Conservation (phyloP, 2,797 vertebrate species). For the Protosalanx chinensis region DNA sequence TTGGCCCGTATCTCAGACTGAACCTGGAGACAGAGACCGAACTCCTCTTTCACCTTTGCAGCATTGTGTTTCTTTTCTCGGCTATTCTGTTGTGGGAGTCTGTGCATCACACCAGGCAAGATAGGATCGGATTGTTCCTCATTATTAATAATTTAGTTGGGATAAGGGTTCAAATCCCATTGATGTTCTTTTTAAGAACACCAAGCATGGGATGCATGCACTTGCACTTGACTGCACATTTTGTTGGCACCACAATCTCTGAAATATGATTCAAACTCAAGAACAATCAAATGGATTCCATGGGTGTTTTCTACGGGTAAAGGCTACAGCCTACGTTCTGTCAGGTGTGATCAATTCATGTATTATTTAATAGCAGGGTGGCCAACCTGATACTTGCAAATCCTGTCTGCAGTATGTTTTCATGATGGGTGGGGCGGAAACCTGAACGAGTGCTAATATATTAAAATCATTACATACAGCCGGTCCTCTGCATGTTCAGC, state of each 20-base stretch:
- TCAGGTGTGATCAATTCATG: too few relatives aligned
- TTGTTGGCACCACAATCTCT: not conserved
- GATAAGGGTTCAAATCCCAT: not conserved
- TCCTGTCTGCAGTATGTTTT: too few relatives aligned
- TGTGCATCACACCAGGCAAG: constrained; percentile 34
- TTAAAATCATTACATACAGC: too few relatives aligned
- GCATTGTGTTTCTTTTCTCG: constrained; percentile 13
- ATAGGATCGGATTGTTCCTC: constrained; percentile 20
- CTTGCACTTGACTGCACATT: not conserved
- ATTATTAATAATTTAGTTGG: constrained; percentile 38
- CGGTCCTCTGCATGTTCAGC: too few relatives aligned
- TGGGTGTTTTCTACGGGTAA: too few relatives aligned
- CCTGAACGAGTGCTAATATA: too few relatives aligned
- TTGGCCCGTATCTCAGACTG: constrained; percentile 4
- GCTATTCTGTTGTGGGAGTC: constrained; percentile 22
- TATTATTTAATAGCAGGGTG: too few relatives aligned
- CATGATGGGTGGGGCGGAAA: too few relatives aligned
- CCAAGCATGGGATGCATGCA: not conserved
- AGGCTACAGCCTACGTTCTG: too few relatives aligned
- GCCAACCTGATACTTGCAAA: too few relatives aligned
- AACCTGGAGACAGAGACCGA: not conserved
- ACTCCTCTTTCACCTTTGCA: constrained; percentile 9
- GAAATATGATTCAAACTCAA: too few relatives aligned
- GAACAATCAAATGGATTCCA: too few relatives aligned
- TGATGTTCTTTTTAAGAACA: not conserved